phyloP scores from a whole-genome alignment of 2,113 vertebrate species.

The Carassius carassius region DNA sequence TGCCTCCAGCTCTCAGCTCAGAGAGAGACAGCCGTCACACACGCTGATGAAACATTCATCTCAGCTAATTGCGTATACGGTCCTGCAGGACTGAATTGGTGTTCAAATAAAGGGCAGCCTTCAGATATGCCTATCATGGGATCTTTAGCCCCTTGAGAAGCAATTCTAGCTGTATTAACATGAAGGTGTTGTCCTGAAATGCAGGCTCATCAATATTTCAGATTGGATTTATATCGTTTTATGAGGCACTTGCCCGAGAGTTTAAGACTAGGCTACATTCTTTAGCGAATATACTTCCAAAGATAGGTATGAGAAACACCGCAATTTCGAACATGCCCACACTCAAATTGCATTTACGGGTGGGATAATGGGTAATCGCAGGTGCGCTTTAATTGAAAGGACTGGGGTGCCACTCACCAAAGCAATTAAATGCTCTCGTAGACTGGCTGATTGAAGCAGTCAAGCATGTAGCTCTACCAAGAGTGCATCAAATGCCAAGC shows the following conservation, averaged over 20 bases:
- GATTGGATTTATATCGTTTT: background rate
- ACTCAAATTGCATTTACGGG: conserved; percentile 34
- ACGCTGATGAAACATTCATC: conserved; percentile 50
- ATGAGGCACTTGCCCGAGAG: background rate
- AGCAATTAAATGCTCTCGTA: conserved; percentile 72
- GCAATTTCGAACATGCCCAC: conserved; percentile 19
- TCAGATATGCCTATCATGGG: conserved; percentile 28
- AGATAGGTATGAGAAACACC: conserved; percentile 30
- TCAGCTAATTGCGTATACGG: conserved; percentile 45
- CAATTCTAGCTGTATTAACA: background rate
- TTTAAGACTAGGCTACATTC: conserved; percentile 7
- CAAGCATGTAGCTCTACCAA: conserved; percentile 60
- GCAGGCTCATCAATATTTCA: conserved; percentile 28
- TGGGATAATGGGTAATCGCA: conserved; percentile 58
- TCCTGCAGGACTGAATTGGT: conserved; percentile 26
- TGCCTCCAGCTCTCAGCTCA: conserved; percentile 35
- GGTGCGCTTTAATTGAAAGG: conserved; percentile 70
- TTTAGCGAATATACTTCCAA: conserved; percentile 18
- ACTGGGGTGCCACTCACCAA: conserved; percentile 62
- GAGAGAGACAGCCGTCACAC: conserved; percentile 15
- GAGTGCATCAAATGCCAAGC: conserved; percentile 42
- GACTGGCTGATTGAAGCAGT: conserved; percentile 67
- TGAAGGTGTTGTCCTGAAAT: background rate
- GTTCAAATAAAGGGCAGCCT: conserved; percentile 31
- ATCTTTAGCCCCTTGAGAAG: conserved; percentile 16